These are phyloP conservation scores for Copidosoma floridanum DNA, from an alignment of 1,140 invertebrate species.

Conservation along the genomic window DNA sequence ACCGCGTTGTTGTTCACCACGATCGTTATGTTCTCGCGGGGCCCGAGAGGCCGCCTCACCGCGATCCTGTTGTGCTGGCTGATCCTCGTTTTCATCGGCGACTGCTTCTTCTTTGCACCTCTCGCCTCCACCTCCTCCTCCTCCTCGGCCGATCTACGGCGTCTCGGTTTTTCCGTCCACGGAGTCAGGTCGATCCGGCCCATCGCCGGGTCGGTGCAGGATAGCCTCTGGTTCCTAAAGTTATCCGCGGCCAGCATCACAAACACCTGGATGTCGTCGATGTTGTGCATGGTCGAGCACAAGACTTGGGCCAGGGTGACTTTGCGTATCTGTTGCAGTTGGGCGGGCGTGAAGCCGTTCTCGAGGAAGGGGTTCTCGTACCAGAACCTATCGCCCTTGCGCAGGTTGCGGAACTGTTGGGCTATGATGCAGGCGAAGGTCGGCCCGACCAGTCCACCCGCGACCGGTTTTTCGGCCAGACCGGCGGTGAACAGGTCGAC, in stretches of 20 bases:
- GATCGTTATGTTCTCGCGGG: conserved; percentile 45
- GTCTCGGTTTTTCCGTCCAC: conserved; percentile 55
- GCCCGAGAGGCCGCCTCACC: conserved; percentile 41
- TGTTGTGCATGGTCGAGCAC: conserved; percentile 77
- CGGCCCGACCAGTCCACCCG: conserved; percentile 86
- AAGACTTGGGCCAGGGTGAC: conserved; percentile 79
- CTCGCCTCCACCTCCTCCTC: conserved; percentile 21
- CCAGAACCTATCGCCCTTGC: conserved; percentile 92
- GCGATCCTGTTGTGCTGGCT: conserved; percentile 46
- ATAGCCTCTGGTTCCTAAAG: conserved; percentile 64
- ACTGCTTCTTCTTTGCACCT: conserved; percentile 2
- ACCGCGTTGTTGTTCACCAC: conserved; percentile 49
- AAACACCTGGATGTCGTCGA: conserved; percentile 71
- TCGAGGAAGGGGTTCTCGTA: conserved; percentile 76
- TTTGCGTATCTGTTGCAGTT: conserved; percentile 81
- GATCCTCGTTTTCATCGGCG: conserved; percentile 39
- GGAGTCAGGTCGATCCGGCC: conserved; percentile 68
- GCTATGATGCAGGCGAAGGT: conserved; percentile 96
- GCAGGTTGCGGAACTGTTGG: conserved; percentile 84
- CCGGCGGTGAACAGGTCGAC: conserved; percentile 91
- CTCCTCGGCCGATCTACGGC: not conserved
- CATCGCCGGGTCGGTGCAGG: conserved; percentile 67
- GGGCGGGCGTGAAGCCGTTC: conserved; percentile 76
- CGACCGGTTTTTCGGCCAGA: conserved; percentile 76
- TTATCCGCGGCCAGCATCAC: conserved; percentile 71